These are phyloP conservation scores for Speoplatyrhinus poulsoni DNA, from an alignment of 2,113 vertebrate genomes.

Conservation along the genomic window DNA sequence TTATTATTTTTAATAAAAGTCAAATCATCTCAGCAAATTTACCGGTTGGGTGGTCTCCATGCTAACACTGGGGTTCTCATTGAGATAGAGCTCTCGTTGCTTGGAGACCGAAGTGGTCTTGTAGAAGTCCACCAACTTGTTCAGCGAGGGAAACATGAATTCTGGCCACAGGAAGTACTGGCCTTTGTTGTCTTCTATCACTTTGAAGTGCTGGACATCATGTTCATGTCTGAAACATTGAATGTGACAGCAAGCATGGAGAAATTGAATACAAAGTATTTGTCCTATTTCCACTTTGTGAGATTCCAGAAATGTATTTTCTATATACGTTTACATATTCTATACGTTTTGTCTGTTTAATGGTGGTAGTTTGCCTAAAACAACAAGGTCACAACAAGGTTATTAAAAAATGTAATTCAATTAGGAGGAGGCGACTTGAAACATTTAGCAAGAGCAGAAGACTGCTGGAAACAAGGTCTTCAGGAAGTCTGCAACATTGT, in stretches of 20 bases:
- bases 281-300: neutral
- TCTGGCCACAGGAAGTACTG: constrained; percentile 94
- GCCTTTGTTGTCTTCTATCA: constrained; percentile 88
- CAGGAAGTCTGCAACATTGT: too few relatives aligned
- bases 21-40: neutral
- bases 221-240: constrained; percentile 82
- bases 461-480: too few relatives aligned
- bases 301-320: too few relatives aligned
- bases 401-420: too few relatives aligned
- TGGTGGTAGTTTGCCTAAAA: too few relatives aligned
- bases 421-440: too few relatives aligned
- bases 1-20: too few relatives aligned
- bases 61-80: constrained; percentile 69
- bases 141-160: constrained; percentile 88
- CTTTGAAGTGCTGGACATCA: constrained; percentile 97
- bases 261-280: neutral
- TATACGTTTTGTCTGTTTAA: too few relatives aligned
- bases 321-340: too few relatives aligned
- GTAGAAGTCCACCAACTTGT: constrained; percentile 95
- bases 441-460: too few relatives aligned
- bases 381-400: too few relatives aligned
- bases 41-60: constrained; percentile 28
- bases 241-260: neutral
- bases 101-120: constrained; percentile 87
- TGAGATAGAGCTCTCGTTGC: constrained; percentile 87